Percentiles rank a stretch among this genome's conserved stretches.
These are phyloP conservation scores for Sylvia atricapilla DNA, from an alignment of 2,113 vertebrate species.

Conservation along the genomic window DNA sequence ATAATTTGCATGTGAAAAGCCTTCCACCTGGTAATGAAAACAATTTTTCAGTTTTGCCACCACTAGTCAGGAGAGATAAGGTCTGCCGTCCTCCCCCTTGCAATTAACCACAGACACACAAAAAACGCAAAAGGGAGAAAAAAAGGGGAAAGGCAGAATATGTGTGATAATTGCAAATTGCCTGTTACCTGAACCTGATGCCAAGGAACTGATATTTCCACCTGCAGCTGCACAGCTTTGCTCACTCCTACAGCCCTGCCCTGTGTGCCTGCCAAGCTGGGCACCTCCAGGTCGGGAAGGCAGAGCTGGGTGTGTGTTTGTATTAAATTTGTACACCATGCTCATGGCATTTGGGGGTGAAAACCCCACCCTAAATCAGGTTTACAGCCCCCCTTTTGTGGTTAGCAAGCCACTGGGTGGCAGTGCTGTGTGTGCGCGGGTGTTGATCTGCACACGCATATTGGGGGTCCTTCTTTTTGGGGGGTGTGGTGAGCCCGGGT, in stretches of 20 bases:
- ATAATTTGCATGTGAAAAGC: slow-evolving; percentile 60
- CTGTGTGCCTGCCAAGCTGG: neutral
- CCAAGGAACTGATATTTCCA: neutral
- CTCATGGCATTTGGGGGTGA: neutral
- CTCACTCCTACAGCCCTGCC: neutral
- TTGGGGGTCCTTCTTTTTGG: too few species aligned
- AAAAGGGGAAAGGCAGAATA: neutral
- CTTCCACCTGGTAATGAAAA: slow-evolving; percentile 53
- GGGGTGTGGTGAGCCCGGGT: neutral
- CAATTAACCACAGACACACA: neutral
- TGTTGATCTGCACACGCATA: accelerated
- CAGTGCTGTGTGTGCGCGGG: neutral
- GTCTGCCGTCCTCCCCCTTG: slow-evolving; percentile 23
- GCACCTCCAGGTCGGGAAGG: neutral
- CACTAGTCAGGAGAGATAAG: slow-evolving; percentile 38
- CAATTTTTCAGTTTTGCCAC: slow-evolving; percentile 53
- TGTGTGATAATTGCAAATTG: slow-evolving; percentile 5
- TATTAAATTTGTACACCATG: neutral
- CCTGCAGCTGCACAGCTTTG: neutral
- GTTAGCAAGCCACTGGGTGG: slow-evolving; percentile 53
- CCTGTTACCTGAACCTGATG: neutral
- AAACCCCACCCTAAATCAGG: neutral
- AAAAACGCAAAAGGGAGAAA: neutral
- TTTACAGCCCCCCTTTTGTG: neutral
- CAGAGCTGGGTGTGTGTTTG: neutral